phyloP scores from a whole-genome alignment of 2,797 vertebrate genomes.

The Sebastes jordani region DNA sequence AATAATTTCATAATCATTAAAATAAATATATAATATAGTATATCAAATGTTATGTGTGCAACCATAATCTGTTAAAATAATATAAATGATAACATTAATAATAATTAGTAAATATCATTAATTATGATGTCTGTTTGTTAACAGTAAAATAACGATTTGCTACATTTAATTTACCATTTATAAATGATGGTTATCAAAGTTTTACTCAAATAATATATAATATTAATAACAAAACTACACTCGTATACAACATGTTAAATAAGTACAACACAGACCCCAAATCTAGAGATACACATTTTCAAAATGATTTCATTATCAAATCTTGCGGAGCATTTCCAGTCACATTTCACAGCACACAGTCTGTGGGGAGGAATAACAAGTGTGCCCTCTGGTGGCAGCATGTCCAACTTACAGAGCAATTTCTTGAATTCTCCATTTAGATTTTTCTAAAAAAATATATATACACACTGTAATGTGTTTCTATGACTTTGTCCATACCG shows the following conservation, averaged over 20 bases:
- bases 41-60: no score
- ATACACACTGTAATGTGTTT: not conserved
- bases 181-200: no score
- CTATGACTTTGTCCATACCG: not conserved
- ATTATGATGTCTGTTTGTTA: no score
- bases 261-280: not conserved
- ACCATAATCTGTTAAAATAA: no score
- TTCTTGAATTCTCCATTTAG: not conserved
- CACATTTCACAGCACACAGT: not conserved
- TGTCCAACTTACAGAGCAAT: not conserved
- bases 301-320: not conserved
- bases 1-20: no score
- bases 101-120: no score
- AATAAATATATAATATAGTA: no score
- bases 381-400: conserved; percentile 32
- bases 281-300: not conserved
- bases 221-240: not conserved
- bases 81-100: no score
- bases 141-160: no score
- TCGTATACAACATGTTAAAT: not conserved
- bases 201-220: not conserved
- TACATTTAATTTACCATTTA: no score
- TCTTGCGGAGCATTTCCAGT: not conserved
- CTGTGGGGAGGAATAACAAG: not conserved
- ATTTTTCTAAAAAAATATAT: not conserved